Evolutionary conservation across 1,140 invertebrate species (phyloP).

Genomic region (Drosophila dunni): DNA sequence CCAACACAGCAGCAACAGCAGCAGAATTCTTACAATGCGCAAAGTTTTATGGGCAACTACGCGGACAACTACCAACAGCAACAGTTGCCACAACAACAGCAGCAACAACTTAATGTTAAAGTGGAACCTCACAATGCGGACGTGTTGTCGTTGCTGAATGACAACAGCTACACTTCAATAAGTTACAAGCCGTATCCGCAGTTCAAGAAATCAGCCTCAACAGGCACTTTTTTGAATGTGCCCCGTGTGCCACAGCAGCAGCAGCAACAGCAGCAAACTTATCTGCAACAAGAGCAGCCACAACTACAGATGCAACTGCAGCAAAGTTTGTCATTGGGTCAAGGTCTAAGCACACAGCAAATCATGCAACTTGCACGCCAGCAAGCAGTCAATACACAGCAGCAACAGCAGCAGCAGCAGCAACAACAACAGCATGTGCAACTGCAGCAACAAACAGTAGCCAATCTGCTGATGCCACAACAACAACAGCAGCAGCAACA

Average conservation of each 20-base stretch:
- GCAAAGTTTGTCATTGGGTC: constrained; percentile 65
- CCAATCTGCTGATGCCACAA: constrained; percentile 38
- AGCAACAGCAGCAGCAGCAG: constrained; percentile 57
- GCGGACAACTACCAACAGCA: constrained; percentile 66
- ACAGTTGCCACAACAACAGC: constrained; percentile 57
- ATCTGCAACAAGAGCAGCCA: constrained; percentile 63
- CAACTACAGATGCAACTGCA: constrained; percentile 64
- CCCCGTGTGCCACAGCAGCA: constrained; percentile 59
- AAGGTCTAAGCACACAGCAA: constrained; percentile 68
- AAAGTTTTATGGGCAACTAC: constrained; percentile 59
- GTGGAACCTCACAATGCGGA: constrained; percentile 70
- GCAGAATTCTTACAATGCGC: constrained; percentile 54
- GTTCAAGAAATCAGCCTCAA: constrained; percentile 80
- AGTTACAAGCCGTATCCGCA: constrained; percentile 81
- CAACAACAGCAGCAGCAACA: constrained; percentile 60
- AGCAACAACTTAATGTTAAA: constrained; percentile 68
- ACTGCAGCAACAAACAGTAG: constrained; percentile 53
- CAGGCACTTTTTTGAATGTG: constrained; percentile 77
- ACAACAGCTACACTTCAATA: constrained; percentile 64
- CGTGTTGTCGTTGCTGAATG: constrained; percentile 62
- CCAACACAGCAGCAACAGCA: constrained; percentile 59
- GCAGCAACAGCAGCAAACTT: constrained; percentile 55
- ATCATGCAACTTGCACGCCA: constrained; percentile 64
- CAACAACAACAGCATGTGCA: constrained; percentile 55
- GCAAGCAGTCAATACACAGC: constrained; percentile 46